Evolutionary conservation across 2,888 invertebrate species (phyloP).

Genomic region (Eupithecia centaureata): DNA sequence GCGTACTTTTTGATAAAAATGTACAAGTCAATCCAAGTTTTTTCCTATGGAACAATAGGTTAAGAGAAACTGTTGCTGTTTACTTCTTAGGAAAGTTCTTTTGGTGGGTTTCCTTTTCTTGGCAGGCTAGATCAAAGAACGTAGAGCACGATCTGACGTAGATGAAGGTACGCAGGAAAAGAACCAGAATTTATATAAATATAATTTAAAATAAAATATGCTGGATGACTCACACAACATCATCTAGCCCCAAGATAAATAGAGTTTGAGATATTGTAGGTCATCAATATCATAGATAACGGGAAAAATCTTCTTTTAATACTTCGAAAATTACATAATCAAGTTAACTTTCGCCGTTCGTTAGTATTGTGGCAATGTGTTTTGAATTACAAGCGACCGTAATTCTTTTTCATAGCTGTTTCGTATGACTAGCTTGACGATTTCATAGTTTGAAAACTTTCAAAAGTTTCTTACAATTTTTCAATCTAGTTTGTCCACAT

Average conservation of each 20-base stretch:
- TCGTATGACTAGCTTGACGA: not conserved
- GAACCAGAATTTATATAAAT: no score
- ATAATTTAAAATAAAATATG: no score
- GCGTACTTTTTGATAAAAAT: not conserved
- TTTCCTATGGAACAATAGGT: not conserved
- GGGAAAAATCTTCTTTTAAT: no score
- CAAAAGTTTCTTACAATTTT: not conserved
- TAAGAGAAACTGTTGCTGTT: not conserved
- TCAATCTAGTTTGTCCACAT: not conserved
- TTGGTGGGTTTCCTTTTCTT: constrained; percentile 18
- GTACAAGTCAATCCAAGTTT: not conserved
- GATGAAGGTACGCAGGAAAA: no score
- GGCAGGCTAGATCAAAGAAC: not conserved
- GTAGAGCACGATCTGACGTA: not conserved
- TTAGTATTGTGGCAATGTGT: no score
- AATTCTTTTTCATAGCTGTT: not conserved
- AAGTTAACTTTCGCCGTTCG: no score
- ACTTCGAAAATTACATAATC: no score
- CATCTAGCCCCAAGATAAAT: no score
- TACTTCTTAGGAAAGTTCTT: not conserved
- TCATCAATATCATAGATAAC: no score
- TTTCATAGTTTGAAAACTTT: no score
- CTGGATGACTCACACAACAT: no score
- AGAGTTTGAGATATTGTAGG: no score
- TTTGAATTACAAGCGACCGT: not conserved